Evolutionary conservation across 1,140 invertebrate species (phyloP), one percentile per base, ranked within the genome.

Genomic region (Saccostrea echinata): DNA sequence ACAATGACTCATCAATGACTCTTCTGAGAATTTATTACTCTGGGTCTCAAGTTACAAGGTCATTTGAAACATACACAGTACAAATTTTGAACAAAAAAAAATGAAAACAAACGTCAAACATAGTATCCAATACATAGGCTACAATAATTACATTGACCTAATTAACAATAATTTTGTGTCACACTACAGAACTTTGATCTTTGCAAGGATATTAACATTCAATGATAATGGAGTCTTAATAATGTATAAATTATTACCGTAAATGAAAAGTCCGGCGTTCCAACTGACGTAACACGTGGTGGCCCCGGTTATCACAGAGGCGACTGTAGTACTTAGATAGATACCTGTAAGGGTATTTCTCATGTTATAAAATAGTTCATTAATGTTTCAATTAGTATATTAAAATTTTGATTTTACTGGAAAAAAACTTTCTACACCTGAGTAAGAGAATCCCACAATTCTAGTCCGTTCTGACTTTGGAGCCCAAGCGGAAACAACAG

Each of bases 401-500:
- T 57, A 18, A 18, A 18, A 57, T 4, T 0, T 16, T 57, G 21
- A 57, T 21, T 21, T 18, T 57, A 21, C 55, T 21, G 55, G 55
- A 13, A 18, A 13, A 3, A 57, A 57, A 57, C 3, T 21, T 6
- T 51, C n/a, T 87, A 18, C 88, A 92, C 94, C 94, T 57, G 94
- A 90, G 84, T 93, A 93, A 4, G 93, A 90, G 12, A 94, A 91
- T 6, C 93, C 92, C 11, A 94, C 90, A 52, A 95, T 88, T 81
- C 92, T 91, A 33, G 91, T 92, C 76, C 93, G 91, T 89, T 95
- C 94, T 1, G 90, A 85, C 68, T 91, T 91, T 1, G 94, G 94
- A 8, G 94, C 94, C 94, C 94, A 95, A 6, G 89, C 90, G 3
- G 92, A 91, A 84, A 94, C 93, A 0, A 95, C 85, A 51, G 90